phyloP scores from a whole-genome alignment of 1,140 invertebrate genomes.

The Andrena cerasifolii region DNA sequence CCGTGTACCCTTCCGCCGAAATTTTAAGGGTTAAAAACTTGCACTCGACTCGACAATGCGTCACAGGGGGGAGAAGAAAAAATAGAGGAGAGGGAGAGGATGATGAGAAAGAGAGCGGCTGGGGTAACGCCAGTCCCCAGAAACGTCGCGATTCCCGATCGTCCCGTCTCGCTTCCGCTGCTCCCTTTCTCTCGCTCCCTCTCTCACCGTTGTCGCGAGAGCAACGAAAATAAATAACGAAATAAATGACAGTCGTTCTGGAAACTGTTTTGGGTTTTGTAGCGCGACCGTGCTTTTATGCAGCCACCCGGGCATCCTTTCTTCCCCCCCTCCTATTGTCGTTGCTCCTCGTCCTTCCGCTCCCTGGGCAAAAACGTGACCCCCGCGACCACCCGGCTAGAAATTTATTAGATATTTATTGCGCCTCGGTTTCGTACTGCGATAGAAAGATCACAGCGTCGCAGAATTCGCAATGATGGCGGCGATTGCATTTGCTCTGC shows the following conservation, averaged over 20 bases:
- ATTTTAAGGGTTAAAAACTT: slow-evolving; percentile 82
- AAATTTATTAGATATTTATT: slow-evolving; percentile 83
- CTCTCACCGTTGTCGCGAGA: slow-evolving; percentile 52
- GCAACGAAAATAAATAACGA: slow-evolving; percentile 81
- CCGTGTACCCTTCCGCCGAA: slow-evolving; percentile 70
- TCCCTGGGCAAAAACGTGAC: slow-evolving; percentile 70
- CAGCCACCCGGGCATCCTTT: slow-evolving; percentile 35
- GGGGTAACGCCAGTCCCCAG: slow-evolving; percentile 56
- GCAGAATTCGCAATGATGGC: no score
- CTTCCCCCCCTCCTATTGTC: slow-evolving; percentile 56
- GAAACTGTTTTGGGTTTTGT: slow-evolving; percentile 81
- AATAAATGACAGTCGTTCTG: slow-evolving; percentile 79
- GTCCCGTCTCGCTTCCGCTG: background rate
- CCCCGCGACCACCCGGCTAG: slow-evolving; percentile 75
- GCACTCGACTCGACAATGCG: slow-evolving; percentile 81
- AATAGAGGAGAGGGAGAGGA: slow-evolving; percentile 9
- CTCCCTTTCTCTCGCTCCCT: slow-evolving; percentile 29
- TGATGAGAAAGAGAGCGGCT: slow-evolving; percentile 37
- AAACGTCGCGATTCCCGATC: slow-evolving; percentile 43
- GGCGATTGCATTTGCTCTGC: slow-evolving; percentile 8
- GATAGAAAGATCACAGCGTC: slow-evolving; percentile 69
- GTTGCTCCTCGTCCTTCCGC: slow-evolving; percentile 46
- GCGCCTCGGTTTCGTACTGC: slow-evolving; percentile 73
- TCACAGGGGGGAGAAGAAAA: slow-evolving; percentile 38
- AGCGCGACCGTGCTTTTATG: slow-evolving; percentile 65